phyloP scores from a whole-genome alignment of 2,797 vertebrate genomes.

The Diglossa cyanea region DNA sequence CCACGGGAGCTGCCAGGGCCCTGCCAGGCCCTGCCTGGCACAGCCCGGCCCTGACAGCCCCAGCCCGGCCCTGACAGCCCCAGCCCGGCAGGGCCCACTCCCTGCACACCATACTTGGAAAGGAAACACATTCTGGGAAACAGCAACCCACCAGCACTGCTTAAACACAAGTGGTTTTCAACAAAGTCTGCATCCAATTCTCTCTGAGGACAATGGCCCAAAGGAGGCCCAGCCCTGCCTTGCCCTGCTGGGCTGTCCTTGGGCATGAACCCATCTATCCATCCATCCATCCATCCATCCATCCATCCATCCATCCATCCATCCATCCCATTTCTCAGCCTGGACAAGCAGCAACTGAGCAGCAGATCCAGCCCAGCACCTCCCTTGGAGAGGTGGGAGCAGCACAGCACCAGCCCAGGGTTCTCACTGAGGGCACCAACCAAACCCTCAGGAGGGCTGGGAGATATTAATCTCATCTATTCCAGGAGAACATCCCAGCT shows the following conservation, averaged over 20 bases:
- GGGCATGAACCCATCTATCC: too few relatives aligned
- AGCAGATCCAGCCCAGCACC: neutral
- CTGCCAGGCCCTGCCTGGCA: neutral
- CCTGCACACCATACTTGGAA: accelerated
- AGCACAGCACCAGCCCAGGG: neutral
- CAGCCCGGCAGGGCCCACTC: neutral
- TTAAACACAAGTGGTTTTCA: neutral
- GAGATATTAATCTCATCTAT: neutral
- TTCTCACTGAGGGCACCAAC: accelerated
- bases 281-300: accelerated
- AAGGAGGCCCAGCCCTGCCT: neutral
- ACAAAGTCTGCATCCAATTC: too few relatives aligned
- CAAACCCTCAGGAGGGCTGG: neutral
- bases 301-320: too few relatives aligned
- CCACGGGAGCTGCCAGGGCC: neutral
- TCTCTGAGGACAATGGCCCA: accelerated
- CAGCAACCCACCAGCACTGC: accelerated
- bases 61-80: neutral
- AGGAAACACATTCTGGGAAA: accelerated
- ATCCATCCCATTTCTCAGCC: accelerated
- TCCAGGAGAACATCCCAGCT: neutral
- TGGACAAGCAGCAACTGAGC: neutral
- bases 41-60: neutral
- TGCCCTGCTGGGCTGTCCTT: neutral
- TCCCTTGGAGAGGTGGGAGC: neutral